These are phyloP conservation scores for Pristionchus mayeri DNA, from an alignment of 2,888 invertebrate genomes.

Conservation along the genomic window DNA sequence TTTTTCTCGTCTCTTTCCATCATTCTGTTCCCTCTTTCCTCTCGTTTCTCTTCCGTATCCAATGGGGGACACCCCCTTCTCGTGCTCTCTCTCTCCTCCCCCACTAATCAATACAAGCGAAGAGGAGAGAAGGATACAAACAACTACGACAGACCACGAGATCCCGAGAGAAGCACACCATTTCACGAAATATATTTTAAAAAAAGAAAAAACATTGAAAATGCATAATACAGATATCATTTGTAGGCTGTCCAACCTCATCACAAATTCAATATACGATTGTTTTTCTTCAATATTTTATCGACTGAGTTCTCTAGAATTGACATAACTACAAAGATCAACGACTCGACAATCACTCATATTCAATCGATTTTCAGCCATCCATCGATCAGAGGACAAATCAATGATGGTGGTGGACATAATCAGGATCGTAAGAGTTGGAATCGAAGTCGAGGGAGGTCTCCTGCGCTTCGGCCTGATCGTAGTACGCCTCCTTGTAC, in stretches of 20 bases:
- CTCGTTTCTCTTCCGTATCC: conserved; percentile 47
- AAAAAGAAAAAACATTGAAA: no score
- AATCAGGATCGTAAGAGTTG: conserved; percentile 71
- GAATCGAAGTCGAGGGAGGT: conserved; percentile 67
- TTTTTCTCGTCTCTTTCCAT: conserved; percentile 25
- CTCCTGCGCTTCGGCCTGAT: conserved; percentile 66
- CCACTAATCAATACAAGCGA: conserved; percentile 47
- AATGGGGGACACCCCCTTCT: conserved; percentile 44
- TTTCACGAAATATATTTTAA: not conserved
- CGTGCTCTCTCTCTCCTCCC: conserved; percentile 42
- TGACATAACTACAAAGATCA: conserved; percentile 29
- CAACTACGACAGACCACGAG: conserved; percentile 9
- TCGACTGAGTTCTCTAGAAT: conserved; percentile 29
- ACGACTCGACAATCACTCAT: not conserved
- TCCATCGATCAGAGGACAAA: conserved; percentile 7
- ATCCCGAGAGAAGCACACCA: not conserved
- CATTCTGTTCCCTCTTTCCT: conserved; percentile 35
- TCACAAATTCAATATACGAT: not conserved
- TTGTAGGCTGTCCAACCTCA: not conserved
- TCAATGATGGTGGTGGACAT: conserved; percentile 69
- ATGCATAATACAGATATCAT: not conserved
- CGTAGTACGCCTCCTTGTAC: conserved; percentile 68
- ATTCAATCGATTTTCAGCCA: conserved; percentile 28
- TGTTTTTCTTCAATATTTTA: conserved; percentile 31
- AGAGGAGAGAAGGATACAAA: conserved; percentile 16